These are phyloP conservation scores for Parthenolecanium corni DNA, from an alignment of 2,888 invertebrate genomes.

Conservation along the genomic window DNA sequence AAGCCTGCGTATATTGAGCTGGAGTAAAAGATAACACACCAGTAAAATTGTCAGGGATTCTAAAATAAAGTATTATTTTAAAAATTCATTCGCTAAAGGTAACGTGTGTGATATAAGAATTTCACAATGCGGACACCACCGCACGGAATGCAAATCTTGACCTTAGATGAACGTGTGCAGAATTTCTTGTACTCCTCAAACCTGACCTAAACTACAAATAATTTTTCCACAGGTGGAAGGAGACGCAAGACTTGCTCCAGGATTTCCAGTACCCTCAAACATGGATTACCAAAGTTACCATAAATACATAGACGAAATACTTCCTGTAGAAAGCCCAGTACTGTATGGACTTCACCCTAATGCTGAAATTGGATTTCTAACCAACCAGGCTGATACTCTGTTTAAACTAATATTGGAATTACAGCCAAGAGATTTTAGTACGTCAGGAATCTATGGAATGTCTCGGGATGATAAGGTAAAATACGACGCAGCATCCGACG, in stretches of 20 bases:
- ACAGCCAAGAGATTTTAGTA: conserved; percentile 73
- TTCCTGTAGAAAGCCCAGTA: conserved; percentile 79
- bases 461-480: conserved; percentile 69
- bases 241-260: conserved; percentile 66
- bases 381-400: conserved; percentile 69
- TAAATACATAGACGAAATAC: conserved; percentile 68
- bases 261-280: conserved; percentile 78
- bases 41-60: too few relatives aligned
- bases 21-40: too few relatives aligned
- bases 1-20: too few relatives aligned
- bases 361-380: conserved; percentile 87
- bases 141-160: not conserved
- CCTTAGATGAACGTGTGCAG: not conserved
- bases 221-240: conserved; percentile 55
- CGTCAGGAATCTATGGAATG: conserved; percentile 53
- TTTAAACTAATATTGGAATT: conserved; percentile 78
- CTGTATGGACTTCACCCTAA: conserved; percentile 89
- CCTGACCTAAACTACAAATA: too few relatives aligned
- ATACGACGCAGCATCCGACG: conserved; percentile 13
- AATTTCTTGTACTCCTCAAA: too few relatives aligned
- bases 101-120: too few relatives aligned
- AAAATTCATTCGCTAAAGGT: too few relatives aligned
- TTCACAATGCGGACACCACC: too few relatives aligned
- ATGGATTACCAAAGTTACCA: conserved; percentile 80
- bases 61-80: too few relatives aligned